phyloP scores from a whole-genome alignment of 2,113 vertebrate species.

The Eulemur macaco region DNA sequence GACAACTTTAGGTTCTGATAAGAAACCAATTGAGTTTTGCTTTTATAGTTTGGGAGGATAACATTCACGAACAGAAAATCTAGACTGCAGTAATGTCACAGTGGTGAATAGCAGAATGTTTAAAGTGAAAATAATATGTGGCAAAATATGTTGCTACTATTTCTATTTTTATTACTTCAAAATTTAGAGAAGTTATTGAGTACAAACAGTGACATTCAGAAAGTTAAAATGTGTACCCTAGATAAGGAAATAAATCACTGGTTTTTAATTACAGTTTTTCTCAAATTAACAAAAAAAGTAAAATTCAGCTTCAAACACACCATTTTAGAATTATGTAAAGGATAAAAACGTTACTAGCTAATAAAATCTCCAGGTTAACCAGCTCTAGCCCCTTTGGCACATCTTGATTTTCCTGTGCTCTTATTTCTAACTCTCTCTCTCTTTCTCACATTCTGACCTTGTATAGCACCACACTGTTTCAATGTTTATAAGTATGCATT shows the following conservation, averaged over 20 bases:
- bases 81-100: not conserved
- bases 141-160: not conserved
- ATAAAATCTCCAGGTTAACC: not conserved
- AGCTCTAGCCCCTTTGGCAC: not conserved
- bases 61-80: not conserved
- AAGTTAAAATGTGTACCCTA: not conserved
- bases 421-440: not conserved
- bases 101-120: not conserved
- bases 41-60: not conserved
- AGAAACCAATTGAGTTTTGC: not conserved
- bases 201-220: not conserved
- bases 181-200: not conserved
- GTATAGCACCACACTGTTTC: not conserved
- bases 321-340: not conserved
- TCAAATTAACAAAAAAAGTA: not conserved
- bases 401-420: not conserved
- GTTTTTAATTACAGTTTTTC: not conserved
- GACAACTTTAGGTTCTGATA: not conserved
- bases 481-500: not conserved
- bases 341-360: not conserved
- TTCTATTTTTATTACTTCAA: slow-evolving; percentile 15
- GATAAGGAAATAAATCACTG: not conserved
- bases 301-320: not conserved
- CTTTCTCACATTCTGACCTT: not conserved
- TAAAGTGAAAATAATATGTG: slow-evolving; percentile 1